Evolutionary conservation across 1,140 invertebrate species (phyloP).

Genomic region (Drosophila ananassae): DNA sequence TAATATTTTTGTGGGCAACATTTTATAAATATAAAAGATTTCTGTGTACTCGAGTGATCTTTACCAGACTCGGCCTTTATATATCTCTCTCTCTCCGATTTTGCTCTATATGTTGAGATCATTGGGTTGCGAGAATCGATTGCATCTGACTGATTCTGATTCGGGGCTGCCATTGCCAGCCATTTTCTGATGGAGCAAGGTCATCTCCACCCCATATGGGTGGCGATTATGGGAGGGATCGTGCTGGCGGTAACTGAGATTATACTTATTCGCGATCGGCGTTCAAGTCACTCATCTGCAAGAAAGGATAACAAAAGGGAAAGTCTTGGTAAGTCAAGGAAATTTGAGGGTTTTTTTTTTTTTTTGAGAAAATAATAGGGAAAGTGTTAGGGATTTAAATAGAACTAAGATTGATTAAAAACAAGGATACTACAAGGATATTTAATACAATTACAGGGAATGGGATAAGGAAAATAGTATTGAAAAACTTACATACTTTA

Average conservation of each 20-base stretch:
- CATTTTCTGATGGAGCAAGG: background rate
- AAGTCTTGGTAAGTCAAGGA: constrained; percentile 1
- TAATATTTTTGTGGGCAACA: constrained; percentile 72
- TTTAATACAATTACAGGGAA: background rate
- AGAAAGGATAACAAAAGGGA: constrained; percentile 20
- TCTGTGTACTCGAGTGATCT: constrained; percentile 51
- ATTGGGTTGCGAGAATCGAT: constrained; percentile 75
- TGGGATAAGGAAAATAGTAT: constrained; percentile 3
- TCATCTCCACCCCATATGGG: background rate
- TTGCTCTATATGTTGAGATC: constrained; percentile 62
- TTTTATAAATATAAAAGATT: constrained; percentile 69
- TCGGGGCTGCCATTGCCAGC: constrained; percentile 9
- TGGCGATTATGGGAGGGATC: constrained; percentile 18
- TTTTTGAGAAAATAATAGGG: background rate
- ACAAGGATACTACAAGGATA: too few relatives aligned
- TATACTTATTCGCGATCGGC: constrained; percentile 55
- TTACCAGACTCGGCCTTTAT: constrained; percentile 7
- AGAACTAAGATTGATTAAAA: background rate
- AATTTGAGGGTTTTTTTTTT: too few relatives aligned
- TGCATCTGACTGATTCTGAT: constrained; percentile 44
- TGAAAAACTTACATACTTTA: constrained; percentile 84
- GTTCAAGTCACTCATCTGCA: constrained; percentile 72
- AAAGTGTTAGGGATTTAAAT: background rate
- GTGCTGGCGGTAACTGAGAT: constrained; percentile 17
- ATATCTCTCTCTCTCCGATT: constrained; percentile 13